These are phyloP conservation scores for Rhinolophus ferrumequinum DNA, from an alignment of 2,113 vertebrate genomes.

Conservation along the genomic window DNA sequence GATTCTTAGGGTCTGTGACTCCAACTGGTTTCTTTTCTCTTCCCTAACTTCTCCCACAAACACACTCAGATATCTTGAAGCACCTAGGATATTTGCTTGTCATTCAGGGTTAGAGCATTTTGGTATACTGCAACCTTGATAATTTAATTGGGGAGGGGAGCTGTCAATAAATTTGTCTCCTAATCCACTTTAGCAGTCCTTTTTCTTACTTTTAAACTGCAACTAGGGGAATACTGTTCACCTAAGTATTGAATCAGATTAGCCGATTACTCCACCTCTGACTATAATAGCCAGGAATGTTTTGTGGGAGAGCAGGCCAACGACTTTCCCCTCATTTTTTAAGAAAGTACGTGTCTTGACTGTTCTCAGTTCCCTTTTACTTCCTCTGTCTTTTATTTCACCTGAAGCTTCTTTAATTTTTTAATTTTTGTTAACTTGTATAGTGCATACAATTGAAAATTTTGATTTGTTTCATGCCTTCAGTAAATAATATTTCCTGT, in stretches of 20 bases:
- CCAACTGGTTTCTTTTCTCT: not conserved
- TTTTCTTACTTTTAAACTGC: constrained; percentile 14
- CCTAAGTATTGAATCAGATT: not conserved
- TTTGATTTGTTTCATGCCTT: constrained; percentile 12
- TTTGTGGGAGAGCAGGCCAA: not conserved
- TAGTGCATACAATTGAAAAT: not conserved
- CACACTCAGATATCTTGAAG: not conserved
- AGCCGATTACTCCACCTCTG: not conserved
- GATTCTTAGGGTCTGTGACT: not conserved
- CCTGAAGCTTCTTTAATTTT: not conserved
- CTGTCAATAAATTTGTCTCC: not conserved
- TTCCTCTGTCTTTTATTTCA: not conserved
- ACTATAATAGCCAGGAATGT: not conserved
- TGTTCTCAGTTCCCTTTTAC: not conserved
- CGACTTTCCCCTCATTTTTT: not conserved
- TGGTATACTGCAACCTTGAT: not conserved
- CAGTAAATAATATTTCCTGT: constrained; percentile 4
- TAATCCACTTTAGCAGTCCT: not conserved
- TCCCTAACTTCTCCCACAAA: not conserved
- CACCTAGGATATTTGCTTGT: not conserved
- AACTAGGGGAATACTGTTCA: not conserved
- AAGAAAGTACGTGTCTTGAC: not conserved
- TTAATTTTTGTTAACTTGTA: not conserved
- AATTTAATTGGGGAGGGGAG: not conserved
- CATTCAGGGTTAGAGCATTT: not conserved